Evolutionary conservation across 2,113 vertebrate genomes (phyloP), one percentile per base, ranked within the genome.

Genomic region (Lophochroa leadbeateri): DNA sequence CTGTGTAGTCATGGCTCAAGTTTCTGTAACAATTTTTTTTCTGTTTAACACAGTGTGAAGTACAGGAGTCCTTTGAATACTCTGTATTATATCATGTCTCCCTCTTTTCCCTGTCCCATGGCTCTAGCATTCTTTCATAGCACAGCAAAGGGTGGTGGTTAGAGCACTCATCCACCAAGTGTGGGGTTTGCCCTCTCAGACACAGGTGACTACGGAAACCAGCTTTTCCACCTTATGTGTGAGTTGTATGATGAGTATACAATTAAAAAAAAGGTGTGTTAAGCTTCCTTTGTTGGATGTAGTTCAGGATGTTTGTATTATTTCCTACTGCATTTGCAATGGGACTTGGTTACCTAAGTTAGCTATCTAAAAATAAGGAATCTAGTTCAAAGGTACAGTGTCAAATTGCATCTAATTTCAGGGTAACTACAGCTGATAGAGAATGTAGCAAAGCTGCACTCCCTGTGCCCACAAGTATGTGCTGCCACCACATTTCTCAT

Each of bases 331-430:
- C 44, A 41, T 86, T 68, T 86, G 47, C 58, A 90, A 90, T 52
- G 25, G 29, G 19, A 37, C 67, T 75, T 0, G 52, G 60, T 43
- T 94, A 69, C 80, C 44, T 10, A 37, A 88, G 37, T 86, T 74
- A 88, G 60, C 86, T 68, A 11, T 52, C 77, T 82, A 29, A 94
- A 94, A 94, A 80, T 64, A 78, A 95, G 55, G 64, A 58, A 3
- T 44, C 41, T 37, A 79, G 60, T 92, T 75, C 44, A 91, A 92
- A 88, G 65, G 43, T 79, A 18, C 24, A 64, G 55, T 92, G 28
- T 96, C 88, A 91, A 70, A 86, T 64, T 70, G 52, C 77, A 44
- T 94, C 91, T 95, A 91, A 95, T 91, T 94, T 95, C 49, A 67
- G 82, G 47, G 39, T 83, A 88, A 88, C 72, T 94, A 41, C 83